These are phyloP conservation scores for Etheostoma cragini DNA, from an alignment of 2,113 vertebrate genomes.

Conservation along the genomic window DNA sequence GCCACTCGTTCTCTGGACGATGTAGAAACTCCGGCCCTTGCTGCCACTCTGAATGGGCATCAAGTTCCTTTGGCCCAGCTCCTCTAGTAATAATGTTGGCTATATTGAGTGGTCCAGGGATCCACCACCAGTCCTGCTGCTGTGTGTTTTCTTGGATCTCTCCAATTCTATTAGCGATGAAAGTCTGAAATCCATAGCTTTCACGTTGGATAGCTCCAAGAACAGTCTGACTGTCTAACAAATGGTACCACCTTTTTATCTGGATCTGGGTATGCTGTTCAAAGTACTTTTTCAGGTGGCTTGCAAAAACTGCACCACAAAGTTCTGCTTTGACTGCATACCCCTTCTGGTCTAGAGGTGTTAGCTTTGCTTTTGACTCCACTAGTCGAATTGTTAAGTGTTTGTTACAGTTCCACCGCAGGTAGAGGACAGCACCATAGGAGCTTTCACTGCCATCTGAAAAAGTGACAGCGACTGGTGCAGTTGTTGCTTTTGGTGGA, in stretches of 20 bases:
- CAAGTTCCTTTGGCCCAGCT: too few relatives aligned
- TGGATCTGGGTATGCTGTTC: constrained; percentile 6
- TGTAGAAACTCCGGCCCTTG: too few relatives aligned
- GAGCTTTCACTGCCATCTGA: constrained; percentile 24
- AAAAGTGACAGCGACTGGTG: not conserved
- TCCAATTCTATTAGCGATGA: too few relatives aligned
- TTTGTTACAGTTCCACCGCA: not conserved
- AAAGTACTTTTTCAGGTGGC: constrained; percentile 34
- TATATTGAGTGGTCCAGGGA: too few relatives aligned
- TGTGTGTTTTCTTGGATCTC: constrained; percentile 31
- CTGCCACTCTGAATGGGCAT: not conserved
- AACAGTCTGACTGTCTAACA: too few relatives aligned
- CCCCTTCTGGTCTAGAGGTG: not conserved
- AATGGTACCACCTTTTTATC: constrained; percentile 29
- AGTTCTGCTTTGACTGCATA: constrained; percentile 35
- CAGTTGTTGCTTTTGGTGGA: too few relatives aligned
- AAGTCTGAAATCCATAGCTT: too few relatives aligned
- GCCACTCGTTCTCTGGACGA: too few relatives aligned
- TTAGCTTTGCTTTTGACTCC: constrained; percentile 22
- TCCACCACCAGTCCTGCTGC: too few relatives aligned
- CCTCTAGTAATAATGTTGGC: too few relatives aligned
- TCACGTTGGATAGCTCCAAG: too few relatives aligned
- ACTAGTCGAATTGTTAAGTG: not conserved
- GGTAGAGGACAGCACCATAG: constrained; percentile 15
- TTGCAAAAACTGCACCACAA: constrained; percentile 40